These are phyloP conservation scores for Ctenopoma kingsleyae DNA, from an alignment of 2,797 vertebrate genomes.

Conservation along the genomic window DNA sequence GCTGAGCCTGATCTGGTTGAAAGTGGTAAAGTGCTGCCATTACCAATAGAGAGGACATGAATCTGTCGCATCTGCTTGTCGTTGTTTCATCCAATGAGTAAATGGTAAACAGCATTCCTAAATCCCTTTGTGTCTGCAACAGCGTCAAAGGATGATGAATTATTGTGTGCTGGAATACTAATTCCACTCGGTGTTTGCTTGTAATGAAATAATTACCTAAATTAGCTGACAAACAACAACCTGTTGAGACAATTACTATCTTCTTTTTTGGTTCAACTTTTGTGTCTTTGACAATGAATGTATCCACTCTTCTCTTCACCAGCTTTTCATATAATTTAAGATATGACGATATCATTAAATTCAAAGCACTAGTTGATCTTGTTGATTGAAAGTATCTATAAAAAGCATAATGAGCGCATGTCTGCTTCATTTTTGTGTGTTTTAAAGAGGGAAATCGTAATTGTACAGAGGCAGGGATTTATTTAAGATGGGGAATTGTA, in stretches of 20 bases:
- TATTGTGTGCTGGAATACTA: conserved; percentile 50
- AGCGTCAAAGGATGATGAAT: conserved; percentile 57
- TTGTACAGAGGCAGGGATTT: neutral
- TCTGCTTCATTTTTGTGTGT: neutral
- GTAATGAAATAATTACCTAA: conserved; percentile 65
- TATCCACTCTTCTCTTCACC: conserved; percentile 11
- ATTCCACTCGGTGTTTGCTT: conserved; percentile 68
- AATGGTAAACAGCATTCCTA: conserved; percentile 26
- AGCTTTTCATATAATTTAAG: conserved; percentile 13
- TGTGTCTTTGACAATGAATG: conserved; percentile 18
- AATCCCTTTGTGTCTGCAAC: conserved; percentile 30
- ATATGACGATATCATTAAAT: neutral
- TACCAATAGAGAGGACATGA: conserved; percentile 28
- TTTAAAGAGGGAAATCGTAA: conserved; percentile 12
- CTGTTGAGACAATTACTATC: conserved; percentile 59
- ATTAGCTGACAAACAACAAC: conserved; percentile 60
- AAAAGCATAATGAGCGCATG: neutral
- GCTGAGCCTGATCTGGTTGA: conserved; percentile 37
- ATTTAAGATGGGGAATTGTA: neutral
- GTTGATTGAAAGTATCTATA: conserved; percentile 12
- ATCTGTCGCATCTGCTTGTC: conserved; percentile 21
- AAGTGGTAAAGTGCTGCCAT: conserved; percentile 52
- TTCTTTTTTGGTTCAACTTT: conserved; percentile 37
- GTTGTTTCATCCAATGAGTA: conserved; percentile 15
- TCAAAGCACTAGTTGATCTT: neutral